Conservation (phyloP, 1,140 invertebrate species). For the Argopecten irradians region DNA sequence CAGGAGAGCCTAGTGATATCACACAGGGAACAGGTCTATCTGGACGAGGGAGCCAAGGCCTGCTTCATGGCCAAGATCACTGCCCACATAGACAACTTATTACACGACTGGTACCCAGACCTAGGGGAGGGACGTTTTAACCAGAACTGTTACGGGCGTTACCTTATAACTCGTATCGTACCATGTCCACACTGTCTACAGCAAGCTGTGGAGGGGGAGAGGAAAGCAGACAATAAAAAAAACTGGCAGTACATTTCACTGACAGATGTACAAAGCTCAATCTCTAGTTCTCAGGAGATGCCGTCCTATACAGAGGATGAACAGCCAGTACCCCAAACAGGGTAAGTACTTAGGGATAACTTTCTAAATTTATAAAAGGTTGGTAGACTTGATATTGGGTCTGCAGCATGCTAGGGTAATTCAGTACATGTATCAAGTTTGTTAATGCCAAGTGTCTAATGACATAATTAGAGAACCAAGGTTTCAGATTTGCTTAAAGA, state of each 20-base stretch:
- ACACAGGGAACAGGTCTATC: conserved; percentile 42
- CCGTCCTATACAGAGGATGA: not conserved
- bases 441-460: too few relatives aligned
- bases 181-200: conserved; percentile 90
- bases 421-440: too few relatives aligned
- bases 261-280: not conserved
- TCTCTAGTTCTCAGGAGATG: not conserved
- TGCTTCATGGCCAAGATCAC: conserved; percentile 93
- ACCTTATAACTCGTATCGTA: conserved; percentile 95
- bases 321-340: not conserved
- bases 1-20: conserved; percentile 27
- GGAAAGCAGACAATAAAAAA: conserved; percentile 53
- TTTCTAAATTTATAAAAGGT: too few relatives aligned
- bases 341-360: too few relatives aligned
- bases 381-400: too few relatives aligned
- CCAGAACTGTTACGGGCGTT: conserved; percentile 96
- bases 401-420: too few relatives aligned
- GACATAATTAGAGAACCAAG: too few relatives aligned
- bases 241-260: conserved; percentile 65
- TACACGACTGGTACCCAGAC: conserved; percentile 99
- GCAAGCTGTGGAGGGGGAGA: conserved; percentile 47
- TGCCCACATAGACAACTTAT: conserved; percentile 95
- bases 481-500: too few relatives aligned
- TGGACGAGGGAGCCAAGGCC: conserved; percentile 84
- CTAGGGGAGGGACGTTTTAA: conserved; percentile 94